phyloP scores from a whole-genome alignment of 2,888 invertebrate genomes.

The Dolichomitus sp. region DNA sequence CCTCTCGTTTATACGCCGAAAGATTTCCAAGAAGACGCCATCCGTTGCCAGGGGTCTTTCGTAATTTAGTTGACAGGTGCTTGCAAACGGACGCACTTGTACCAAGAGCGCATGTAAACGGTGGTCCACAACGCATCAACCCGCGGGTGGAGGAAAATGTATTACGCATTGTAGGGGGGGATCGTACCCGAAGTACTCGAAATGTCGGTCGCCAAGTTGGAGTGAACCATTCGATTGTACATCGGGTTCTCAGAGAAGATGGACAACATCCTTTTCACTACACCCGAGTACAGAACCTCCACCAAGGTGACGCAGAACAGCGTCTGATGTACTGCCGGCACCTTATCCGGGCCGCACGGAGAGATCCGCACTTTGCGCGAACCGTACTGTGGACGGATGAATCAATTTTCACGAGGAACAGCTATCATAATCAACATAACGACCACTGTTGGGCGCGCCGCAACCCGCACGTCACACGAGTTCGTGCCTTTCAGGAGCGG shows the following conservation, averaged over 20 bases:
- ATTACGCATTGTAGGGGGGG: too few species aligned
- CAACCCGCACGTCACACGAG: constrained; percentile 17
- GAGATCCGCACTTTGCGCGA: too few species aligned
- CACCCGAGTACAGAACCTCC: constrained; percentile 1
- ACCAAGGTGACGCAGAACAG: too few species aligned
- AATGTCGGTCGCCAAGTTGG: too few species aligned
- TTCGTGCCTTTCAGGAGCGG: not conserved
- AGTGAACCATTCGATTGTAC: not conserved
- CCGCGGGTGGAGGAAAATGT: not conserved
- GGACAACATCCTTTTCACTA: constrained; percentile 32
- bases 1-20: not conserved
- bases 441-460: constrained; percentile 11
- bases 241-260: not conserved
- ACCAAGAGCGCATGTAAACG: not conserved
- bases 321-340: too few species aligned
- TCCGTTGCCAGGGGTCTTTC: not conserved
- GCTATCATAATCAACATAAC: constrained; percentile 40
- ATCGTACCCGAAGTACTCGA: too few species aligned
- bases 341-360: too few species aligned
- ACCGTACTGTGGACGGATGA: constrained; percentile 33
- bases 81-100: not conserved
- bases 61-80: not conserved
- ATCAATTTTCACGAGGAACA: constrained; percentile 20
- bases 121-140: not conserved
- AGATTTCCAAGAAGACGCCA: not conserved